Conservation (phyloP, 2,797 vertebrate species). For the Acanthiza pusilla region DNA sequence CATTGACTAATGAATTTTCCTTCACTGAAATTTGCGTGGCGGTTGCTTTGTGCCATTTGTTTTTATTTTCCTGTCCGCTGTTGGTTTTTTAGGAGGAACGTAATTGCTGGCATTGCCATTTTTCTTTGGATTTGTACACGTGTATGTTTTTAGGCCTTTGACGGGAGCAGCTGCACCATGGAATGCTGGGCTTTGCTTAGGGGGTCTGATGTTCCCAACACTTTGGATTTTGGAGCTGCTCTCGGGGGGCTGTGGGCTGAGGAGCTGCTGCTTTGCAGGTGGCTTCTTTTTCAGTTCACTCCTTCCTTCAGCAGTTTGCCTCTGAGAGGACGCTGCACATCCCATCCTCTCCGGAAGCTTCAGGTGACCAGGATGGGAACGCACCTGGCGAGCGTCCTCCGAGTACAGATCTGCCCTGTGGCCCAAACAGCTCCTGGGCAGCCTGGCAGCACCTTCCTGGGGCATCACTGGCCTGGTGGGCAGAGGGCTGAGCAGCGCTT, state of each 20-base stretch:
- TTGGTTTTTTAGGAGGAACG: not conserved
- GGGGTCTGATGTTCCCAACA: constrained; percentile 54
- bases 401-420: not conserved
- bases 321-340: not conserved
- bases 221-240: constrained; percentile 44
- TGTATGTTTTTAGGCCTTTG: constrained; percentile 16
- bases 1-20: not conserved
- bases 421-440: not conserved
- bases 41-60: constrained; percentile 48
- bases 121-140: constrained; percentile 50
- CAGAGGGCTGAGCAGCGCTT: not conserved
- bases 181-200: not conserved
- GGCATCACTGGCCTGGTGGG: not conserved
- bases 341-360: not conserved
- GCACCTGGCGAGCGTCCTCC: not conserved
- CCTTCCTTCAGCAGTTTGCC: not conserved
- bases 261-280: not conserved
- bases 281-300: constrained; percentile 49
- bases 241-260: not conserved
- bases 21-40: constrained; percentile 28
- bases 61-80: constrained; percentile 63
- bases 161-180: not conserved
- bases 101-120: constrained; percentile 37
- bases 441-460: constrained; percentile 22
- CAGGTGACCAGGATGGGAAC: not conserved